Evolutionary conservation across 92 coral and sea anemone species (phyloP).

Genomic region (Actinostola sp.): DNA sequence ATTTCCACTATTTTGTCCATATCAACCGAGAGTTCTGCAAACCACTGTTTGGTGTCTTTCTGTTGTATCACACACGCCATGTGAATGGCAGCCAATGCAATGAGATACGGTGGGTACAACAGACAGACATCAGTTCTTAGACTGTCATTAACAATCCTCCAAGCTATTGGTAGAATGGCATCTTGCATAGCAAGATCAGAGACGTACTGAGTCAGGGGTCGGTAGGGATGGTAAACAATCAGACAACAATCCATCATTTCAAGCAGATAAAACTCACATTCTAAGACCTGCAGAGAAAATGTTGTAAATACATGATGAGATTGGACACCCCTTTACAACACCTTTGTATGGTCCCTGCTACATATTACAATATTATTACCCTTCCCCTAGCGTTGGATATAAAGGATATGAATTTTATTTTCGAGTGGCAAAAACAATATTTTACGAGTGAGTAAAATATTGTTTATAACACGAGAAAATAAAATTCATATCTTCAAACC

Average conservation of each 20-base stretch:
- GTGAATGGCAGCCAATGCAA: constrained; percentile 95
- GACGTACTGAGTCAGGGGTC: constrained; percentile 94
- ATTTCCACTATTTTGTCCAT: constrained; percentile 97
- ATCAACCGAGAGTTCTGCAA: constrained; percentile 94
- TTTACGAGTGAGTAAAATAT: too few relatives aligned
- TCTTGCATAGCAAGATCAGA: constrained; percentile 93
- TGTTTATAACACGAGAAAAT: too few relatives aligned
- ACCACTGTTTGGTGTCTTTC: constrained; percentile 91
- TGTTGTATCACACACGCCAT: constrained; percentile 99
- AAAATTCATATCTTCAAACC: too few relatives aligned
- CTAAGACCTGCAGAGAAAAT: constrained; percentile 72
- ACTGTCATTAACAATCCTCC: constrained; percentile 98
- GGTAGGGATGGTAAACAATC: constrained; percentile 93
- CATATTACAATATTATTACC: too few relatives aligned
- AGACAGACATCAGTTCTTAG: constrained; percentile 92
- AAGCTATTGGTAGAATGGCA: constrained; percentile 88
- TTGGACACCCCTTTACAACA: too few relatives aligned
- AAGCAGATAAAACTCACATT: constrained; percentile 93
- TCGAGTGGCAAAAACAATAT: too few relatives aligned
- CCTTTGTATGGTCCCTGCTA: too few relatives aligned
- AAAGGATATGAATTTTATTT: too few relatives aligned
- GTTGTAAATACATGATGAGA: not conserved
- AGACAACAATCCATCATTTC: constrained; percentile 99
- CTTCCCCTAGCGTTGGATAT: too few relatives aligned
- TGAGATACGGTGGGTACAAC: constrained; percentile 88